Evolutionary conservation across 2,797 vertebrate genomes (phyloP), one percentile per base, ranked within the genome.

Genomic region (Amniataba percoides): DNA sequence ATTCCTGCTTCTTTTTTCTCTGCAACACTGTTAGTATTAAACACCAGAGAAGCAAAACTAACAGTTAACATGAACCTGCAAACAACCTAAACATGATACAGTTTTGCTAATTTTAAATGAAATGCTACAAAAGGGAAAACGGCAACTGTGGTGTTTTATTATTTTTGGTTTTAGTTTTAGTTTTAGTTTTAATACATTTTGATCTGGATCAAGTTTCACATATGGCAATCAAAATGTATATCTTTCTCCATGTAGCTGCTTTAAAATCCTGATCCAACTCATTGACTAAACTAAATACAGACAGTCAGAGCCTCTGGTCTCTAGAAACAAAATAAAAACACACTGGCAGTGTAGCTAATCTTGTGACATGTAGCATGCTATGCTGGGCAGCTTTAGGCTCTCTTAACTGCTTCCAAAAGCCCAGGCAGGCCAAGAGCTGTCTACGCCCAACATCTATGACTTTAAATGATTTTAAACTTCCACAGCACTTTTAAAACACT

Each of bases 351-450:
- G 74, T 56, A 84, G 78, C 79, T 74, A 85, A 88, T 87, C 90
- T 91, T 91, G 93, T 92, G 91, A 92, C 86, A 91, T 83, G 85
- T 87, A 89, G 84, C 87, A 86, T 88, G 88, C 81, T 86, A 88
- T 57, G 79, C 82, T 25, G 82, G 81, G 74, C 87, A 77, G 87
- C 84, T 92, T 89, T 80, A 85, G 87, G 88, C 85, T 90, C 69
- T 86, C 81, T 76, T 55, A 62, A 84, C 71, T 23, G 13, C 75
- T 84, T 83, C 72, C 66, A 85, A 88, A 80, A 39, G 70, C 36
- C 42, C 46, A 12, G 53, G 11, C 73, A 67, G 55, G 31, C 46
- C 34, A 60, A 68, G 52, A 45, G 57, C 39, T 63, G 72, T 66
- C 36, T 48, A 16, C 48, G 66, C 48, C 13, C 21, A 7, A 73